Evolutionary conservation across 1,140 invertebrate genomes (phyloP).

Genomic region (Orchesella cincta): DNA sequence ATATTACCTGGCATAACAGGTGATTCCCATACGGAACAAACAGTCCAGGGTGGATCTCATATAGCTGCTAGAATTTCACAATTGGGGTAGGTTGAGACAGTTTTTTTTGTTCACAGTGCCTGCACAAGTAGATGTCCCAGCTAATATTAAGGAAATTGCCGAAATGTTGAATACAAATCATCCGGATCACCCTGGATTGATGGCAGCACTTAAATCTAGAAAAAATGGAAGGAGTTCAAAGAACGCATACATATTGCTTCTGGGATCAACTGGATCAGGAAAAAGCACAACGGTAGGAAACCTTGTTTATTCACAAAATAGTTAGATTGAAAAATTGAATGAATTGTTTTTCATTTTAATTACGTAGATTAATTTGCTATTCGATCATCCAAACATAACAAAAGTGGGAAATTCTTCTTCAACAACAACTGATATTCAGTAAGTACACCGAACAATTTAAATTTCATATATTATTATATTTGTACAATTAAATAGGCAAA

Average conservation of each 20-base stretch:
- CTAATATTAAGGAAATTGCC: conserved; percentile 20
- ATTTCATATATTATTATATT: too few species aligned
- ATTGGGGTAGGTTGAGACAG: too few species aligned
- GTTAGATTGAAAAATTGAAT: background rate
- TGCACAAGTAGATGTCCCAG: too few species aligned
- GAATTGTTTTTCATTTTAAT: too few species aligned
- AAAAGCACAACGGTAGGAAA: conserved; percentile 32
- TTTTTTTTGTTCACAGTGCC: too few species aligned
- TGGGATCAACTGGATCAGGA: conserved; percentile 34
- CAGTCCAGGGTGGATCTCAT: too few species aligned
- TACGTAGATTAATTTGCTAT: conserved; percentile 40
- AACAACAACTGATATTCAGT: conserved; percentile 38
- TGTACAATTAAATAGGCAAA: background rate
- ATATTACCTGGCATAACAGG: too few species aligned
- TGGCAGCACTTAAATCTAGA: conserved; percentile 23
- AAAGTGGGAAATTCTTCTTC: conserved; percentile 10
- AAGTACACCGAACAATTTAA: too few species aligned
- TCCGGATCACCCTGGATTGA: conserved; percentile 26
- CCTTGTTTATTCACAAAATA: background rate
- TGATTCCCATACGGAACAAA: too few species aligned
- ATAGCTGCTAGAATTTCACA: too few species aligned
- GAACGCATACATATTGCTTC: conserved; percentile 37
- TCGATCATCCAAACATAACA: conserved; percentile 34
- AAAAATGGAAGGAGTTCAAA: conserved; percentile 33
- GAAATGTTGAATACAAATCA: background rate